Evolutionary conservation across 1,140 invertebrate genomes (phyloP), one percentile per base, ranked within the genome.

Genomic region (Euglossa dilemma): DNA sequence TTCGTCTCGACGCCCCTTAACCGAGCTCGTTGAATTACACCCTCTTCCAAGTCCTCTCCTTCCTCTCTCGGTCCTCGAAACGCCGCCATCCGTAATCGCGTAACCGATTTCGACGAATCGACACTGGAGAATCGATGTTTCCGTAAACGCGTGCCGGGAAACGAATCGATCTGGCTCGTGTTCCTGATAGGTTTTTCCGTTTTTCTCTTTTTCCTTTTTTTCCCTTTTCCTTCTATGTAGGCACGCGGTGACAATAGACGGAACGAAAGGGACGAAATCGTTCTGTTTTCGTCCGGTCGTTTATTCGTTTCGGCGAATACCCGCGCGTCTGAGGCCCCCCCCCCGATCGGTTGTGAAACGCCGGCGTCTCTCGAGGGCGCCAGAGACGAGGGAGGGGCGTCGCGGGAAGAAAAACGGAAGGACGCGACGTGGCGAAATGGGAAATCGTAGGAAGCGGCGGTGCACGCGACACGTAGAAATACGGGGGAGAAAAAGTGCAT

Each of bases 91-190:
- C 16, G 23, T 70, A 70, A 52, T 52, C 45, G 9, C 45, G 25
- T 12, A 20, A 14, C 14, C 12, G 45, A 25, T 71, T 50, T 71
- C 47, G 23, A 71, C 12, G 47, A 12, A 50, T 12, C 12, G 47
- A 4, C 6, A 52, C 25, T 11, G 7, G 56, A 43, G 56, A 74
- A 74, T 25, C 28, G 45, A 64, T 25, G 59, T 76, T 63, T 76
- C 36, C n/a, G 52, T n/a, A 76, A 63, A 64, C 25, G 25, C 52
- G 59, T 28, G 9, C 11, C 45, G 45, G 45, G 16, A 64, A 36
- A 52, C 59, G 64, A 76, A 76, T 76, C 74, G 61, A 76, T 76
- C 74, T 59, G 43, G 72, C 56, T 74, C 14, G 36, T 47, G 56
- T 59, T 56, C 43, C 56, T 45, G 45, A 74, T 74, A 74, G 72